These are phyloP conservation scores for Apostichopus japonicus DNA, from an alignment of 35 echinoderm and acorn worm species.

Conservation along the genomic window DNA sequence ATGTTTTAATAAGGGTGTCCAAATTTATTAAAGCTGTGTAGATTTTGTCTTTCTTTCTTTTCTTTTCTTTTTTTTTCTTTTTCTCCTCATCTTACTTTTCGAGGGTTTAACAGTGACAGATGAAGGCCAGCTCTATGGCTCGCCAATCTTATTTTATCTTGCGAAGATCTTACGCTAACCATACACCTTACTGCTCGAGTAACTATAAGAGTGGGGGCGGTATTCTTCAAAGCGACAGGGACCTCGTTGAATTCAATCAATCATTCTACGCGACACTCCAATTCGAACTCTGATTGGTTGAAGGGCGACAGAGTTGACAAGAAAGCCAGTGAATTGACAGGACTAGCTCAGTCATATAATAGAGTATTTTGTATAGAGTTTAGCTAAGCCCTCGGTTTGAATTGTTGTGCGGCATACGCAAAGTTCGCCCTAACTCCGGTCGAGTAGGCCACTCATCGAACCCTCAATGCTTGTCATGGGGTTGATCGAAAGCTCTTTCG, in stretches of 20 bases:
- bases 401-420: slow-evolving; percentile 18
- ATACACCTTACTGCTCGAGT: slow-evolving; percentile 22
- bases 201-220: slow-evolving; percentile 18
- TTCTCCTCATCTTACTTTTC: neutral
- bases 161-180: slow-evolving; percentile 9
- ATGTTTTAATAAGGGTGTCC: slow-evolving; percentile 39
- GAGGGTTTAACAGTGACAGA: slow-evolving; percentile 5
- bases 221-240: slow-evolving; percentile 36
- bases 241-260: slow-evolving; percentile 45
- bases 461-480: slow-evolving; percentile 35
- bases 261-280: neutral
- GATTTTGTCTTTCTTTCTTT: neutral
- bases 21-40: neutral
- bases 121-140: neutral
- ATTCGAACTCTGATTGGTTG: slow-evolving; percentile 10
- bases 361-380: slow-evolving; percentile 33
- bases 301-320: slow-evolving; percentile 42
- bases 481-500: neutral
- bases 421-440: slow-evolving; percentile 1
- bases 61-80: neutral
- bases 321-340: slow-evolving; percentile 24
- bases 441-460: slow-evolving; percentile 35
- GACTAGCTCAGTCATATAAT: slow-evolving; percentile 26
- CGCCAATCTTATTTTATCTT: neutral
- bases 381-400: slow-evolving; percentile 34